Evolutionary conservation across 2,888 invertebrate genomes (phyloP).

Genomic region (Cyclophora punctaria): DNA sequence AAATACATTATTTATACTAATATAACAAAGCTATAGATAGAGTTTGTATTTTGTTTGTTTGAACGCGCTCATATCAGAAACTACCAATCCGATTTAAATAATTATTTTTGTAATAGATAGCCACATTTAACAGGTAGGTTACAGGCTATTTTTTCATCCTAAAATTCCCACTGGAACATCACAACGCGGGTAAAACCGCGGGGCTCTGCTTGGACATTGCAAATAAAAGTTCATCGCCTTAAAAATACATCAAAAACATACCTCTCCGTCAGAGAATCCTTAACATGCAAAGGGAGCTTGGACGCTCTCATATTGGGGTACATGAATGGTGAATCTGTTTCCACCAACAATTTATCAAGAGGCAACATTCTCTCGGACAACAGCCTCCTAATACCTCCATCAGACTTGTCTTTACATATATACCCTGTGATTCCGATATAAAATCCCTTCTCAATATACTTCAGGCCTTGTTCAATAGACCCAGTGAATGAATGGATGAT

Average conservation of each 20-base stretch:
- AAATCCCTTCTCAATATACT: constrained; percentile 88
- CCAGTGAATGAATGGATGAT: constrained; percentile 95
- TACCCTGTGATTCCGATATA: constrained; percentile 87
- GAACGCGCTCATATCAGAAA: no score
- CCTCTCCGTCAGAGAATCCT: constrained; percentile 90
- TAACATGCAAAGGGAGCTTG: constrained; percentile 90
- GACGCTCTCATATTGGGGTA: constrained; percentile 95
- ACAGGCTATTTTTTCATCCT: no score
- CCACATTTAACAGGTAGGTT: no score
- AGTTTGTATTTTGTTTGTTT: no score
- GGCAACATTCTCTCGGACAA: constrained; percentile 87
- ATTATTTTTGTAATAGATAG: no score
- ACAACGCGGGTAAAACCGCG: no score
- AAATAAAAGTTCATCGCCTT: no score
- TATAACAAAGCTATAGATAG: no score
- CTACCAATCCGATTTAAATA: no score
- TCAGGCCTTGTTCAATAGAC: constrained; percentile 84
- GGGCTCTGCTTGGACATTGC: no score
- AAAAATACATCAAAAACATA: constrained; percentile 31
- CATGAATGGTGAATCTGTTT: constrained; percentile 97
- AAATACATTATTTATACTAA: no score
- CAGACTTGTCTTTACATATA: constrained; percentile 93
- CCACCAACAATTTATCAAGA: constrained; percentile 88
- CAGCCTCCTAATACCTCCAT: constrained; percentile 89
- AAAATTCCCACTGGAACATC: no score